Conservation (phyloP, 1,140 invertebrate species). For the Trachymyrmex cornetzi region DNA sequence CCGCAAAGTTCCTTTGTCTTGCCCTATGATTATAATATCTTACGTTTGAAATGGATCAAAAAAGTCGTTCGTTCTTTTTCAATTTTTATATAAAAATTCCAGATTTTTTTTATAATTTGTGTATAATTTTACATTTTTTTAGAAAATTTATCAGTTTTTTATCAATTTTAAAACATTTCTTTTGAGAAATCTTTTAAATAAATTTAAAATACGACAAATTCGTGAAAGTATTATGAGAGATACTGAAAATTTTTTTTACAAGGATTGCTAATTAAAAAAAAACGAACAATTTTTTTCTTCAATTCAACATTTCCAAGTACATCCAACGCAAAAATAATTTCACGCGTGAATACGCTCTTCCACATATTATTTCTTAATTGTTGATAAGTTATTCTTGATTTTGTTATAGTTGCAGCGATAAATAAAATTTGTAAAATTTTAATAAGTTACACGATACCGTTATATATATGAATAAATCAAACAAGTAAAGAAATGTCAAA, state of each 20-base stretch:
- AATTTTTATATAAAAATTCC: too few relatives aligned
- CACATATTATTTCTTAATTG: background rate
- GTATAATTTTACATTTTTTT: too few relatives aligned
- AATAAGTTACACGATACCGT: too few relatives aligned
- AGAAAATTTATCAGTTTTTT: too few relatives aligned
- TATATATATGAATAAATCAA: too few relatives aligned
- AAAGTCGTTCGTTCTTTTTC: background rate
- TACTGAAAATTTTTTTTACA: too few relatives aligned
- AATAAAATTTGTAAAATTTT: conserved; percentile 7
- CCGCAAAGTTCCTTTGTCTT: conserved; percentile 70
- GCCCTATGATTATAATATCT: conserved; percentile 40
- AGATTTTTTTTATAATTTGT: too few relatives aligned
- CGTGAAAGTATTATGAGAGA: too few relatives aligned
- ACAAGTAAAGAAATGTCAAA: too few relatives aligned
- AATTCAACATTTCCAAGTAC: background rate
- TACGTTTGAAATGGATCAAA: background rate
- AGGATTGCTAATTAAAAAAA: background rate
- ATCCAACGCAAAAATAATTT: background rate
- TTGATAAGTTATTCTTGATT: background rate
- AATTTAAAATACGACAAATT: too few relatives aligned
- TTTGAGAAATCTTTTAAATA: too few relatives aligned
- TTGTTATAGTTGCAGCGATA: background rate
- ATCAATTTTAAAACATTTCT: too few relatives aligned
- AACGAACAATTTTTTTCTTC: background rate
- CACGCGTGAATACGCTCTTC: background rate